A percentile compares a stretch with the other conserved stretches of the same genome.
Evolutionary conservation across 2,888 invertebrate species (phyloP).

Genomic region (Sarcophaga carnaria): DNA sequence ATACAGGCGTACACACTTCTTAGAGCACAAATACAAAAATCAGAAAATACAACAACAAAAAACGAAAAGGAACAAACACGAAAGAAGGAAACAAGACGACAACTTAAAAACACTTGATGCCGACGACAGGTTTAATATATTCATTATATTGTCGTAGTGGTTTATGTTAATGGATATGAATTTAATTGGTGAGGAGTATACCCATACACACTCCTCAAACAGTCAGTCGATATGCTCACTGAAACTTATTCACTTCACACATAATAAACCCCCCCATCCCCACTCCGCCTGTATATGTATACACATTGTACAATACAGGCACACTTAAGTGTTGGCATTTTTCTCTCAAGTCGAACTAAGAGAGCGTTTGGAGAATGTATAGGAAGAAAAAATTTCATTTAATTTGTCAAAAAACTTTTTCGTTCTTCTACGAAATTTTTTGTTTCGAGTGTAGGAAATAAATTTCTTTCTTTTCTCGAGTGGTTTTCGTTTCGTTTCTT

Average conservation of each 20-base stretch:
- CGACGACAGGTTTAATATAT: conserved; percentile 70
- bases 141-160: conserved; percentile 63
- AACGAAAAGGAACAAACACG: conserved; percentile 3
- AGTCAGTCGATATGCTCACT: neutral
- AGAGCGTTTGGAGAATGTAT: too few relatives aligned
- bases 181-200: conserved; percentile 68
- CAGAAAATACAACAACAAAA: conserved; percentile 32
- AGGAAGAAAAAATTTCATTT: too few relatives aligned
- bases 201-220: conserved; percentile 37
- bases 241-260: conserved; percentile 12
- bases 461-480: neutral
- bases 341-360: conserved; percentile 12
- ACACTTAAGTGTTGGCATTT: conserved; percentile 63
- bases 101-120: conserved; percentile 67
- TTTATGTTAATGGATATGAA: conserved; percentile 68
- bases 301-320: conserved; percentile 29
- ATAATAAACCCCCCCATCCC: conserved; percentile 3
- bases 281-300: neutral
- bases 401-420: too few relatives aligned
- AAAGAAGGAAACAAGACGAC: conserved; percentile 4
- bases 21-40: neutral
- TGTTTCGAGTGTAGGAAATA: neutral
- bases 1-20: neutral
- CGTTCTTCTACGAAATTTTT: neutral
- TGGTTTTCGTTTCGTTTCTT: neutral